Conservation (phyloP, 2,113 vertebrate genomes). For the Nycticorax nycticorax region DNA sequence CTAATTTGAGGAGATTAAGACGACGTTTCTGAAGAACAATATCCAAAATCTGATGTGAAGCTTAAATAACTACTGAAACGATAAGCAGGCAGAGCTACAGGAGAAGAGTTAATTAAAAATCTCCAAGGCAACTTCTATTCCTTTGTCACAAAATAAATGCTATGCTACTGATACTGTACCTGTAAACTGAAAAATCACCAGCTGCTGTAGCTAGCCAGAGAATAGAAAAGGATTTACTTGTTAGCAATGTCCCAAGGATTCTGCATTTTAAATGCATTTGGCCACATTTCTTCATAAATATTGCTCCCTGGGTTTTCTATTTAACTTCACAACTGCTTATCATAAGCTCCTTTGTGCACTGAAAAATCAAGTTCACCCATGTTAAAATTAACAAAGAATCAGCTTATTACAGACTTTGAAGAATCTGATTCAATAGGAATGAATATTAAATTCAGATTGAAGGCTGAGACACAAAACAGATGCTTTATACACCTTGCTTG, state of each 20-base stretch:
- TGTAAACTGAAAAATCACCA: slow-evolving; percentile 60
- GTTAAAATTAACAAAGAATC: slow-evolving; percentile 50
- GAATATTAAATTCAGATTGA: slow-evolving; percentile 16
- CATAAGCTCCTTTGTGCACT: background rate
- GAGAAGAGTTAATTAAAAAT: slow-evolving; percentile 77
- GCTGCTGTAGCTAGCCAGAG: slow-evolving; percentile 10
- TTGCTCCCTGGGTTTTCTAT: slow-evolving; percentile 5
- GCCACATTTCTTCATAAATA: slow-evolving; percentile 14
- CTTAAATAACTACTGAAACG: slow-evolving; percentile 66
- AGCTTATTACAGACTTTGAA: background rate
- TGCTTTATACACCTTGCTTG: background rate
- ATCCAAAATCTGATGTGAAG: slow-evolving; percentile 66
- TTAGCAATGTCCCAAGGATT: slow-evolving; percentile 5
- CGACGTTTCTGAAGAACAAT: slow-evolving; percentile 56
- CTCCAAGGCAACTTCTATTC: slow-evolving; percentile 73
- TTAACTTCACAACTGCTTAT: slow-evolving; percentile 24
- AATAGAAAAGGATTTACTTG: slow-evolving; percentile 20
- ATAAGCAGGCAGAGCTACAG: slow-evolving; percentile 67
- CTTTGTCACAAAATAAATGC: slow-evolving; percentile 68
- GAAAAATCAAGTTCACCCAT: slow-evolving; percentile 38
- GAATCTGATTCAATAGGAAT: background rate
- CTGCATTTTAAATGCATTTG: slow-evolving; percentile 10
- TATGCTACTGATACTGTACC: slow-evolving; percentile 60
- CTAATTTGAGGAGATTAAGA: slow-evolving; percentile 65
- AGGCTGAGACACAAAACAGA: background rate